Evolutionary conservation across 1,140 invertebrate species (phyloP), one percentile per base, ranked within the genome.

Genomic region (Nebria ingens): DNA sequence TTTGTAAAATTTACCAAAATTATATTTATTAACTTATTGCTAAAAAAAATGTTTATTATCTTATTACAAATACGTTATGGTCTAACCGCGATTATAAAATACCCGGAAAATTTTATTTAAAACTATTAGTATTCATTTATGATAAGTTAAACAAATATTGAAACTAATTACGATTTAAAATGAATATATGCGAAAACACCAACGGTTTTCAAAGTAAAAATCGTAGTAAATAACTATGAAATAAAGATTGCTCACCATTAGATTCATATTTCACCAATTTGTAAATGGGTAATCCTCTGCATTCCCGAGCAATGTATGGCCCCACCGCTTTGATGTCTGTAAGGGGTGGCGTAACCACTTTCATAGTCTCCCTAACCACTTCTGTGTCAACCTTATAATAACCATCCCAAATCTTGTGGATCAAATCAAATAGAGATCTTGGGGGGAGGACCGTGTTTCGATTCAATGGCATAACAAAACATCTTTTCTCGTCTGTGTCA

Each of bases 401-500:
- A 2, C 85, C 89, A 61, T 82, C 76, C 62, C 77, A 78, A 82
- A 92, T 87, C 71, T 91, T 92, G 51, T 79, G 73, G 54, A 95
- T 75, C 3, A 92, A 79, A 73, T 91, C 85, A 61, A 82, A 79
- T 59, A 94, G 77, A 55, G 81, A 82, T 53, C 76, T 78, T 2
- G 92, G 91, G 2, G 86, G 85, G 62, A 92, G 75, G 54, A 92
- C 83, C 53, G 80, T 75, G 29, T 79, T 76, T 34, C 86, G 79
- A 72, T 94, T 85, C 57, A 96, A 73, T 6, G 88, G 85, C 89
- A 94, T 91, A 1, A 93, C 80, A 70, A 93, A 96, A 72, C 93
- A 96, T 15, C 85, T 81, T 49, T 64, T 65, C 19, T 80, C 79
- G 51, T 84, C 83, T 11, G 81, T 73, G 72, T 95, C 91, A 58